Percentiles rank a stretch among this genome's conserved stretches.
Conservation (phyloP, 1,140 invertebrate genomes). For the Drosophila neocordata region DNA sequence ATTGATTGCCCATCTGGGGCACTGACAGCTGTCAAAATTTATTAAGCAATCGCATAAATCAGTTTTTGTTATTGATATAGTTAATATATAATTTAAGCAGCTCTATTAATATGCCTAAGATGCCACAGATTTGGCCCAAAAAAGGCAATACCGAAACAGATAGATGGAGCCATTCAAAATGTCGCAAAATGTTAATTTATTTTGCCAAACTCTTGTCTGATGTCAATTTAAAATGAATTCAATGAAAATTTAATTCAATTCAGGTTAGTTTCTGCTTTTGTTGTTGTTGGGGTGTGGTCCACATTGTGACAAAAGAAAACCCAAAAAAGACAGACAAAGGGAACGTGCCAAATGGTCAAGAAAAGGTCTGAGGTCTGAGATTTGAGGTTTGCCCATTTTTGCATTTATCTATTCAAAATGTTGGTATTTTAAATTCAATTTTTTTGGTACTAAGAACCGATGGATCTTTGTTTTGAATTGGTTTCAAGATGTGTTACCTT, state of each 20-base stretch:
- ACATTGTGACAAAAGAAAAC: slow-evolving; percentile 35
- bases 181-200: slow-evolving; percentile 66
- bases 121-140: slow-evolving; percentile 44
- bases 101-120: slow-evolving; percentile 69
- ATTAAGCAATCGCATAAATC: slow-evolving; percentile 53
- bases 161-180: slow-evolving; percentile 31
- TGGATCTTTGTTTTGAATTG: slow-evolving; percentile 49
- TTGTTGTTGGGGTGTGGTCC: slow-evolving; percentile 57
- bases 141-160: slow-evolving; percentile 39
- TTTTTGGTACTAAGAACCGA: slow-evolving; percentile 38
- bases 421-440: slow-evolving; percentile 15
- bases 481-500: slow-evolving; percentile 45
- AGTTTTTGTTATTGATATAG: slow-evolving; percentile 37
- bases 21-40: slow-evolving; percentile 51
- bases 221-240: slow-evolving; percentile 38
- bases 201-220: slow-evolving; percentile 13
- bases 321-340: not conserved
- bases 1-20: slow-evolving; percentile 31
- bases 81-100: slow-evolving; percentile 34
- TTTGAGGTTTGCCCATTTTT: slow-evolving; percentile 19
- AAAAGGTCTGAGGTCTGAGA: slow-evolving; percentile 23
- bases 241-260: slow-evolving; percentile 49
- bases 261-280: slow-evolving; percentile 25
- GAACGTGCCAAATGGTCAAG: slow-evolving; percentile 51
- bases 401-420: slow-evolving; percentile 1